phyloP scores from a whole-genome alignment of 2,797 vertebrate species.

The Fringilla coelebs region DNA sequence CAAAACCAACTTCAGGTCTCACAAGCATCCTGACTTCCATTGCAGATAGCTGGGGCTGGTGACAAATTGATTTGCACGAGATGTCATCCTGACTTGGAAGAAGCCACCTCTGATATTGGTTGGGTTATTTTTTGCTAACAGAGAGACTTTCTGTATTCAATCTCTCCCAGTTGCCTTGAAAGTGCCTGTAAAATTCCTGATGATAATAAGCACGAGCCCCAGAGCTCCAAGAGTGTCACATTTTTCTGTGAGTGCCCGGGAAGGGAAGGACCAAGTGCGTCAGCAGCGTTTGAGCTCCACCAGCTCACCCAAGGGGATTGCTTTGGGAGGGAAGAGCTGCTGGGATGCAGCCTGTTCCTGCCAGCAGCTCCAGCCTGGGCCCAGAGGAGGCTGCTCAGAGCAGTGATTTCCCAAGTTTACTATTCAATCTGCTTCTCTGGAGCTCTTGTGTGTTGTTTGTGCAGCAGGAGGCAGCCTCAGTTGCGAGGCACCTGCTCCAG shows the following conservation, averaged over 20 bases:
- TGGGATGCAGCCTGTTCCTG: background rate
- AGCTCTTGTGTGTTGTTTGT: background rate
- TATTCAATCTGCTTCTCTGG: background rate
- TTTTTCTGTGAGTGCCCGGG: background rate
- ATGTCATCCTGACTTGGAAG: background rate
- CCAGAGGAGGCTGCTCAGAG: background rate
- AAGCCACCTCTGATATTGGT: rapidly evolving
- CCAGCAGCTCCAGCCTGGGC: background rate
- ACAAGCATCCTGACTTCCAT: background rate
- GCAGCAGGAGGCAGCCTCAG: background rate
- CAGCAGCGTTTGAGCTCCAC: background rate
- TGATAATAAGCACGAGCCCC: background rate
- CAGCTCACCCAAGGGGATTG: background rate
- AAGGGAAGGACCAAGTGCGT: background rate
- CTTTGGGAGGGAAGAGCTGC: background rate
- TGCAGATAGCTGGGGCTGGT: background rate
- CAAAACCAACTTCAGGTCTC: background rate
- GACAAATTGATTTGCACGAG: background rate
- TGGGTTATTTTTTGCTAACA: background rate
- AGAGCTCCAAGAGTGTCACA: background rate
- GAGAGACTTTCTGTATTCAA: background rate
- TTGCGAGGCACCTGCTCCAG: rapidly evolving
- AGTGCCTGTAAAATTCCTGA: background rate
- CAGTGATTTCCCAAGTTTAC: background rate
- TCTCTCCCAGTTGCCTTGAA: background rate